Conservation (phyloP, 2,797 vertebrate species). For the Eulemur albifrons region DNA sequence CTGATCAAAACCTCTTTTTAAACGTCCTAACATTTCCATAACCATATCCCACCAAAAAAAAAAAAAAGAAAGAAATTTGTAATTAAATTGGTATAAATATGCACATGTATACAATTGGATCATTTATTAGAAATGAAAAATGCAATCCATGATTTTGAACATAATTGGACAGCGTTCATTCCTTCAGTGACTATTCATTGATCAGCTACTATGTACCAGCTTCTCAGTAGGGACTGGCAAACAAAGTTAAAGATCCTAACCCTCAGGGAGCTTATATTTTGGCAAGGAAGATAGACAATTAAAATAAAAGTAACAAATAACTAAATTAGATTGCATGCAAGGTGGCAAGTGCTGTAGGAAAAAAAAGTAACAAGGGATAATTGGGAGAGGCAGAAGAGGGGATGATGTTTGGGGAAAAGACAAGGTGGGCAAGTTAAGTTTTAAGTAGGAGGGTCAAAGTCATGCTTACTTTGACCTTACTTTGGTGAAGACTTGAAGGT, state of each 20-base stretch:
- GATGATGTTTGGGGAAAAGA: background rate
- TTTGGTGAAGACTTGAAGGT: background rate
- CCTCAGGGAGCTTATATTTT: background rate
- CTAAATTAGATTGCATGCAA: background rate
- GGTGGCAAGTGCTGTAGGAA: background rate
- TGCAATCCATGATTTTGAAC: background rate
- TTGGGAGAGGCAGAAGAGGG: background rate
- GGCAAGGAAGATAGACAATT: background rate
- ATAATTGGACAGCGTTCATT: background rate
- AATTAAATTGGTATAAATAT: background rate
- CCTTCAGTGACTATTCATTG: background rate
- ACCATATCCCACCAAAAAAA: background rate
- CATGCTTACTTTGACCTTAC: background rate
- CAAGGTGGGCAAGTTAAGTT: background rate
- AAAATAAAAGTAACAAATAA: conserved; percentile 11
- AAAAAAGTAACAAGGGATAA: background rate
- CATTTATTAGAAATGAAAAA: conserved; percentile 33
- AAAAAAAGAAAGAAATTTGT: background rate
- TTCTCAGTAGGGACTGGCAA: background rate
- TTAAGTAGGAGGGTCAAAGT: background rate
- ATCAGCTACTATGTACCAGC: background rate
- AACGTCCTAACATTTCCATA: conserved; percentile 17
- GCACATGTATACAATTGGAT: background rate
- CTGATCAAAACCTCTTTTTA: background rate
- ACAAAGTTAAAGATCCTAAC: background rate